Percentiles rank a stretch among this genome's conserved stretches.
phyloP scores from a whole-genome alignment of 1,140 invertebrate species.

The Drosophila arizonae region DNA sequence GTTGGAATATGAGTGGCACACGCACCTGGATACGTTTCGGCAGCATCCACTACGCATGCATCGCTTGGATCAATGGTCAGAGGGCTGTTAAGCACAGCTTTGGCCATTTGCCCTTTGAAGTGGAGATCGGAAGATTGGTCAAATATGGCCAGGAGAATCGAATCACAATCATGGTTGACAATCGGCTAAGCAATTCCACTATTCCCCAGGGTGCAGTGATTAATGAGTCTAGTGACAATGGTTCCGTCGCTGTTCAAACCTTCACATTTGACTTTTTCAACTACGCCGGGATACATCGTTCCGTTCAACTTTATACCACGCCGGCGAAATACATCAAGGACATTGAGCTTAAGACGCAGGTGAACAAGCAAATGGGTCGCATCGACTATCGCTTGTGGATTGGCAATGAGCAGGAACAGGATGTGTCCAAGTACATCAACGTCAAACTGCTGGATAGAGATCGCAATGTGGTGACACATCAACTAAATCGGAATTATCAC shows the following conservation, averaged over 20 bases:
- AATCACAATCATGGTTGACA: constrained; percentile 96
- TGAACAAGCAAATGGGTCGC: constrained; percentile 79
- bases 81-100: constrained; percentile 92
- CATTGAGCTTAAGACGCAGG: constrained; percentile 89
- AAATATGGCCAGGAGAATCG: constrained; percentile 88
- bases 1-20: constrained; percentile 87
- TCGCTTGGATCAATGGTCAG: constrained; percentile 95
- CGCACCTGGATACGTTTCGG: constrained; percentile 94
- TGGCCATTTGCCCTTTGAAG: constrained; percentile 97
- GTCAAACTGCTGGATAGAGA: constrained; percentile 45
- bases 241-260: constrained; percentile 87
- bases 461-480: constrained; percentile 47
- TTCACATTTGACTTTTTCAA: constrained; percentile 99
- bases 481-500: constrained; percentile 36
- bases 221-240: constrained; percentile 86
- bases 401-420: constrained; percentile 5
- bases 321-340: constrained; percentile 92
- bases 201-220: constrained; percentile 91
- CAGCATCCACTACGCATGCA: constrained; percentile 92
- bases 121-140: constrained; percentile 88
- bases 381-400: constrained; percentile 64
- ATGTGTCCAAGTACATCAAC: constrained; percentile 19
- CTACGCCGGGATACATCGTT: constrained; percentile 97
- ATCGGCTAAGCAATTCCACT: constrained; percentile 90
- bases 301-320: constrained; percentile 94